Percentiles rank a stretch among this genome's conserved stretches.
phyloP scores from a whole-genome alignment of 2,797 vertebrate species.

The Loriculus beryllinus region DNA sequence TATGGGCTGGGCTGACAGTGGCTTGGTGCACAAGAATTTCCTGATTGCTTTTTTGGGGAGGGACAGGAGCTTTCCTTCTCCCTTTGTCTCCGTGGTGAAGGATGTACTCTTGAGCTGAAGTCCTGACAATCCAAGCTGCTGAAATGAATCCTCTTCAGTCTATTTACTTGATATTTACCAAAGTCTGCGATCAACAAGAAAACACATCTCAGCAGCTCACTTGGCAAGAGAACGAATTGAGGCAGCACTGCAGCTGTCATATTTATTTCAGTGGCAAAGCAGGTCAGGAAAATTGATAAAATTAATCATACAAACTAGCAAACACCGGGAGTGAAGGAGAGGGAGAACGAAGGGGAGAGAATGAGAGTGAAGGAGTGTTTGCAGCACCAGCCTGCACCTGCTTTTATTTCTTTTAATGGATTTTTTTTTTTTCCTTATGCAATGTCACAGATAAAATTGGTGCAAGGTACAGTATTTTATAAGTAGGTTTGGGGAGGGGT shows the following conservation, averaged over 20 bases:
- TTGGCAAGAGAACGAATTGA: conserved; percentile 77
- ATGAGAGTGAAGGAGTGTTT: conserved; percentile 68
- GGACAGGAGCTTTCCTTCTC: conserved; percentile 26
- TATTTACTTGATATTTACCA: conserved; percentile 75
- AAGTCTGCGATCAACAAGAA: conserved; percentile 75
- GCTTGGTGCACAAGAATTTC: not conserved
- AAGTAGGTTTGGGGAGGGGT: conserved; percentile 50
- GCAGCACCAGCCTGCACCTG: conserved; percentile 72
- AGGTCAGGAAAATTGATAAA: conserved; percentile 82
- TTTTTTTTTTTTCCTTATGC: conserved; percentile 57
- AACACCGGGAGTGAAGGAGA: conserved; percentile 72
- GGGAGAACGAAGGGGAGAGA: conserved; percentile 53
- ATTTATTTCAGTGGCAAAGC: conserved; percentile 81
- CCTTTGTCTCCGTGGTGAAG: conserved; percentile 4
- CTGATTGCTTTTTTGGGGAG: conserved; percentile 48
- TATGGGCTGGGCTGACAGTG: rapidly evolving
- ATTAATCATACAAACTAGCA: conserved; percentile 81
- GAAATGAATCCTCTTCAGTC: conserved; percentile 71
- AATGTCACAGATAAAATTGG: conserved; percentile 64
- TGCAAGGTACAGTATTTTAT: conserved; percentile 54
- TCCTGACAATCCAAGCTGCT: conserved; percentile 69
- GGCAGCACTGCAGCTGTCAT: conserved; percentile 76
- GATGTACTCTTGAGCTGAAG: conserved; percentile 43
- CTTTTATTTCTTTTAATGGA: conserved; percentile 74
- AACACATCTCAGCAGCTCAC: conserved; percentile 74